These are phyloP conservation scores for Poeciliopsis prolifica DNA, from an alignment of 2,113 vertebrate genomes.

Conservation along the genomic window DNA sequence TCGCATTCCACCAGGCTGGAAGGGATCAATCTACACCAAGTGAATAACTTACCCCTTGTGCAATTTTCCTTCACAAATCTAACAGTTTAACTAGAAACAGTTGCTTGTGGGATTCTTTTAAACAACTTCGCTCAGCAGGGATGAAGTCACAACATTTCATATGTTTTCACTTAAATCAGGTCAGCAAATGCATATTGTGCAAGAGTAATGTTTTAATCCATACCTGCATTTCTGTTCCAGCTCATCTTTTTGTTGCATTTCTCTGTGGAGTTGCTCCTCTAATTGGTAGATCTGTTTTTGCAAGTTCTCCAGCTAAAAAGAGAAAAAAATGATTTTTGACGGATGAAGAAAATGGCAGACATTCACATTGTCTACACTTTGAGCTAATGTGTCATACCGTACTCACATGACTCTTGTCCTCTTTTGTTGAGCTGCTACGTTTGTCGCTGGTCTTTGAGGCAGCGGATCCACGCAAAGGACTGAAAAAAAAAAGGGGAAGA, in stretches of 20 bases:
- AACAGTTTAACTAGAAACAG: not conserved
- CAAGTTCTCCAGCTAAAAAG: slow-evolving; percentile 90
- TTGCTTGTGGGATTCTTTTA: not conserved
- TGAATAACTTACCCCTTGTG: not conserved
- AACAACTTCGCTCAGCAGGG: not conserved
- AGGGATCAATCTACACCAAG: not conserved
- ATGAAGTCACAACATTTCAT: not conserved
- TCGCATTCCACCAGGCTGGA: not conserved
- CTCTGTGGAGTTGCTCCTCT: slow-evolving; percentile 95
- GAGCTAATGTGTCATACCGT: not conserved
- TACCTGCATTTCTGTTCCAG: slow-evolving; percentile 98
- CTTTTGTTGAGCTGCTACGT: slow-evolving; percentile 83
- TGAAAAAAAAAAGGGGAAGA: slow-evolving; percentile 15
- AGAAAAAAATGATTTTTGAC: slow-evolving; percentile 10
- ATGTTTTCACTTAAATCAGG: slow-evolving; percentile 2
- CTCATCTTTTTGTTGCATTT: slow-evolving; percentile 98
- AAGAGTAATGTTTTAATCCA: not conserved
- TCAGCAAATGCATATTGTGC: not conserved
- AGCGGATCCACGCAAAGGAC: slow-evolving; percentile 61
- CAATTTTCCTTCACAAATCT: not conserved
- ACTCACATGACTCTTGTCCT: slow-evolving; percentile 94
- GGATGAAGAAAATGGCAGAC: not conserved
- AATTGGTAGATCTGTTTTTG: slow-evolving; percentile 95
- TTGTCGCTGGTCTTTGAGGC: slow-evolving; percentile 88
- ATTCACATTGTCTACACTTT: not conserved